These are phyloP conservation scores for Hoplodrina blanda DNA, from an alignment of 2,888 invertebrate species.

Conservation along the genomic window DNA sequence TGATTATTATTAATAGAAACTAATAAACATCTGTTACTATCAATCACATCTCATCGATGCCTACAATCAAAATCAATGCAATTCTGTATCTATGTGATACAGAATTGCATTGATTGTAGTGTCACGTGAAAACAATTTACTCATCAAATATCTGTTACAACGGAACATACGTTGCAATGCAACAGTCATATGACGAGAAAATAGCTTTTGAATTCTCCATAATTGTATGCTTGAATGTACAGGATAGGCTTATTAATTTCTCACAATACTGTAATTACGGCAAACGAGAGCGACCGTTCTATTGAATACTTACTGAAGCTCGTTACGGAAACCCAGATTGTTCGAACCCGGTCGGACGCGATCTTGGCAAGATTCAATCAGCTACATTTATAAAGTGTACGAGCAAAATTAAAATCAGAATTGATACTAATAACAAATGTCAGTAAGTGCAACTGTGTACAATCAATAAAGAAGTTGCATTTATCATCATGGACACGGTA, in stretches of 20 bases:
- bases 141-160: too few species aligned
- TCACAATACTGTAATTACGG: background rate
- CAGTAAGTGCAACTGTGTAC: background rate
- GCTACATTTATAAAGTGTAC: background rate
- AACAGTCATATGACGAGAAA: background rate
- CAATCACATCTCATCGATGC: too few species aligned
- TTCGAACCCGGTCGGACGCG: background rate
- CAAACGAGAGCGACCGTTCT: background rate
- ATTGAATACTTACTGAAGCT: background rate
- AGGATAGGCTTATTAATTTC: background rate
- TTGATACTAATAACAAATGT: background rate
- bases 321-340: background rate
- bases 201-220: background rate
- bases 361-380: background rate
- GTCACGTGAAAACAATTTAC: too few species aligned
- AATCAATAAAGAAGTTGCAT: background rate
- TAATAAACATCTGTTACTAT: too few species aligned
- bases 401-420: background rate
- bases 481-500: background rate
- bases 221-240: background rate
- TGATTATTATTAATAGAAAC: too few species aligned
- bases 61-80: too few species aligned
- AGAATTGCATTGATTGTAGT: too few species aligned
- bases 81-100: too few species aligned
- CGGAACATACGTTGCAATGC: too few species aligned